Base-by-base conservation (phyloP, 2,113 vertebrate genomes). In the Aldabrachelys gigantea region DNA sequence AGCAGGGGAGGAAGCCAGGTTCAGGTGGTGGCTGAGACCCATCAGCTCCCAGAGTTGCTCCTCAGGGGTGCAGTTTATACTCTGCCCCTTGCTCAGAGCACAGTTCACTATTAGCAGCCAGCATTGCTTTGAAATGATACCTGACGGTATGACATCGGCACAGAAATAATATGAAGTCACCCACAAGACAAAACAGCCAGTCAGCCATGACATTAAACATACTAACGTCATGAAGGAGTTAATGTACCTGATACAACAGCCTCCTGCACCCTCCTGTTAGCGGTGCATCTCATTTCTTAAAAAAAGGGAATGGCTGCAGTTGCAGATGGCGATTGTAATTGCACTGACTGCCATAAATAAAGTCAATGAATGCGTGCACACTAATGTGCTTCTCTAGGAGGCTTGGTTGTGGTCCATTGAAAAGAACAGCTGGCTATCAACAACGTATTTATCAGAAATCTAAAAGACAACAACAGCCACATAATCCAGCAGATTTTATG, bases 361-460 rank as follows among this genome's bases (percentile, higher is more conserved):
- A 93, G 80, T 47, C 35, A 80, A 80, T 89, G 83, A 57, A 91
- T 91, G 89, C 75, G 89, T 93, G 69, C 35, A 94, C 90, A 91
- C 49, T 92, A 92, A 96, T 92, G 85, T 94, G 82, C 52, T 90
- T 53, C 90, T 91, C 87, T 56, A 93, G 94, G 86, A 78, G 2
- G 21, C 87, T 96, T 83, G 78, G 88, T 85, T 93, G 72, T 87
- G 84, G 84, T 84, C 82, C 82, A 83, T 35, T 94, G 94, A 95
- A 93, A 97, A 85, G 87, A 98, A 92, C 96, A 97, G 95, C 97
- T 98, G 96, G 84, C 24, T 97, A 89, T 97, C 90, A 92, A 85
- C 80, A 94, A 93, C 89, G 44, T 97, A 94, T 97, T 97, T 97
- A 94, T 86, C 91, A 88, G 94, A 90, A 96, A 88, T 97, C 96